Evolutionary conservation across 2,888 invertebrate genomes (phyloP).

Genomic region (Macropis europaea): DNA sequence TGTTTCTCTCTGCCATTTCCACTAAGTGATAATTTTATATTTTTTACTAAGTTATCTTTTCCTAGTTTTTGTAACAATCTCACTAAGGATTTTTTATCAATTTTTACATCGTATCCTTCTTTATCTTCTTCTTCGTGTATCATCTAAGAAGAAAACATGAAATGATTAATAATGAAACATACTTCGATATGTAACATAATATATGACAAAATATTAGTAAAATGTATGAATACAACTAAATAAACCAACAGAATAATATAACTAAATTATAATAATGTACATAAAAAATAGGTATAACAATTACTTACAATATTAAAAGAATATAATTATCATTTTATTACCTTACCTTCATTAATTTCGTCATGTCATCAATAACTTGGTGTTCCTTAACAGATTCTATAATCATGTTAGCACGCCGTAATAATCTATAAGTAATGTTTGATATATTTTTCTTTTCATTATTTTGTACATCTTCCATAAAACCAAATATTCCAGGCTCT

Average conservation of each 20-base stretch:
- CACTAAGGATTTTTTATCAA: conserved; percentile 85
- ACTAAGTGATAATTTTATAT: conserved; percentile 81
- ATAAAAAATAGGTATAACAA: too few relatives aligned
- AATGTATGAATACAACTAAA: too few relatives aligned
- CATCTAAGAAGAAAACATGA: conserved; percentile 68
- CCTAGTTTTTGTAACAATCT: conserved; percentile 83
- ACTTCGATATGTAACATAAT: too few relatives aligned
- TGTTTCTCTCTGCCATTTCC: conserved; percentile 79
- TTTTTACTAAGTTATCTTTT: conserved; percentile 82
- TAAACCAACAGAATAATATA: too few relatives aligned
- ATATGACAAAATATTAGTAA: too few relatives aligned
- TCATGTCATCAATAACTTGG: conserved; percentile 82
- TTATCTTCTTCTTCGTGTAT: conserved; percentile 82
- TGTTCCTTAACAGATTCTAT: conserved; percentile 83
- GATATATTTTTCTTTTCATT: conserved; percentile 58
- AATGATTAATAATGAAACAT: not conserved
- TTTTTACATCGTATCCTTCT: conserved; percentile 81
- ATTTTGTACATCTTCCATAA: conserved; percentile 69
- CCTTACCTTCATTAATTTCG: conserved; percentile 80
- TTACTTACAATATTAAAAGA: not conserved
- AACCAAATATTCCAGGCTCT: conserved; percentile 66
- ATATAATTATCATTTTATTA: not conserved
- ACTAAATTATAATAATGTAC: too few relatives aligned
- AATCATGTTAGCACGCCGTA: conserved; percentile 84
- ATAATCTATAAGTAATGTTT: conserved; percentile 79